Conservation (phyloP, 2,113 vertebrate species). For the Mastomys natalensis region DNA sequence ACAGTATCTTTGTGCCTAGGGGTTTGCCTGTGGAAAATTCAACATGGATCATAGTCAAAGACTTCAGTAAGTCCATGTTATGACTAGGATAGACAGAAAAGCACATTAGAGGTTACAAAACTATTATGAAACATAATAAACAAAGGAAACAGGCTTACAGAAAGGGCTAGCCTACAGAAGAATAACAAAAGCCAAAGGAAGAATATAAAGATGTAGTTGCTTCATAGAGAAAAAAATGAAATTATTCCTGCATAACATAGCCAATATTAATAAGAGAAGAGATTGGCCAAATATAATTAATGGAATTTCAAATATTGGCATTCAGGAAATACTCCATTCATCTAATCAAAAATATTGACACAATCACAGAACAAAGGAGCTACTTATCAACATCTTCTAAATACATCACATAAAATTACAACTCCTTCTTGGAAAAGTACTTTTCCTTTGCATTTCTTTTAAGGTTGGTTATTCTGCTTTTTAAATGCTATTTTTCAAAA, state of each 20-base stretch:
- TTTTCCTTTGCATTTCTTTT: slow-evolving; percentile 69
- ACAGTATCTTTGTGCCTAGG: not conserved
- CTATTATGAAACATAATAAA: not conserved
- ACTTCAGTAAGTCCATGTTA: not conserved
- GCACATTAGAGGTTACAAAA: not conserved
- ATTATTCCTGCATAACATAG: not conserved
- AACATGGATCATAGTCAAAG: not conserved
- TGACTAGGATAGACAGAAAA: not conserved
- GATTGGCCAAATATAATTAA: not conserved
- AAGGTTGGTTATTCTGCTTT: slow-evolving; percentile 46
- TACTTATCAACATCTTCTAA: slow-evolving; percentile 65
- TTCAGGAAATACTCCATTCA: slow-evolving; percentile 45
- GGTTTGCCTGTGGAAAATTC: not conserved
- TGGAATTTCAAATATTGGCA: slow-evolving; percentile 19
- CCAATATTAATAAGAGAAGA: not conserved
- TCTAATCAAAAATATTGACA: slow-evolving; percentile 61
- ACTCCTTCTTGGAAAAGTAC: slow-evolving; percentile 39
- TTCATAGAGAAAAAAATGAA: slow-evolving; percentile 54
- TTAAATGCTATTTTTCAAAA: slow-evolving; percentile 65
- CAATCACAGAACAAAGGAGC: slow-evolving; percentile 59
- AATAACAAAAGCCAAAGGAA: not conserved
- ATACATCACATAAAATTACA: slow-evolving; percentile 49
- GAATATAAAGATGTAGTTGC: not conserved
- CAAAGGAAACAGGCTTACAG: not conserved
- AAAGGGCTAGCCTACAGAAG: slow-evolving; percentile 10